A percentile compares a stretch with the other conserved stretches of the same genome.
These are phyloP conservation scores for Odocoileus virginianus DNA, from an alignment of 2,113 vertebrate species.

Conservation along the genomic window DNA sequence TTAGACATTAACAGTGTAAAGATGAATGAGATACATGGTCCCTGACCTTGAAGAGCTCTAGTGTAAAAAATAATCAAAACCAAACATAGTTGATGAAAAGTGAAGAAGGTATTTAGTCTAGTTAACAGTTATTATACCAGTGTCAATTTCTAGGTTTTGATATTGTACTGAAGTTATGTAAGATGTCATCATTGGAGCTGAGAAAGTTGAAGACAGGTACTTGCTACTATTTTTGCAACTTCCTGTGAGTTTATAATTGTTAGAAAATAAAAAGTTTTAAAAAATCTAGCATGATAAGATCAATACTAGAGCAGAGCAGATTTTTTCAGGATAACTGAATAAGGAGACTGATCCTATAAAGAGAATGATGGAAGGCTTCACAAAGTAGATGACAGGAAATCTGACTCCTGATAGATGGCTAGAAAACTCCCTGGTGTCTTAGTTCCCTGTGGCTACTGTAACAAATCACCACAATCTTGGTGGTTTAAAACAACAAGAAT, in stretches of 20 bases:
- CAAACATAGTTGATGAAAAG: neutral
- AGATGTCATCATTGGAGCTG: neutral
- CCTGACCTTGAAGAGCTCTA: neutral
- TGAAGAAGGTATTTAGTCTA: neutral
- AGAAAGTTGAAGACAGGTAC: neutral
- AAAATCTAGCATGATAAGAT: neutral
- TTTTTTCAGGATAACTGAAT: neutral
- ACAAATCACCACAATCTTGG: neutral
- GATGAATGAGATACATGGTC: neutral
- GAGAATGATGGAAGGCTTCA: neutral
- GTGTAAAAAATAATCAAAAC: neutral
- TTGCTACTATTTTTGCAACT: neutral
- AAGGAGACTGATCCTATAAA: neutral
- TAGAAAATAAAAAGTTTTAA: neutral
- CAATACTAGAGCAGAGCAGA: neutral
- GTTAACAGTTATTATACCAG: neutral
- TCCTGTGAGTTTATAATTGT: neutral
- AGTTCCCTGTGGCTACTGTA: neutral
- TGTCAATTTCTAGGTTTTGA: neutral
- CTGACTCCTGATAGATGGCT: neutral
- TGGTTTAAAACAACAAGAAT: neutral
- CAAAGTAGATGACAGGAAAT: neutral
- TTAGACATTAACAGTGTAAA: neutral
- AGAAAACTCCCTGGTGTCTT: neutral
- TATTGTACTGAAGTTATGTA: neutral